Conservation (phyloP, 2,888 invertebrate genomes). For the Lasioglossum pauxillum region DNA sequence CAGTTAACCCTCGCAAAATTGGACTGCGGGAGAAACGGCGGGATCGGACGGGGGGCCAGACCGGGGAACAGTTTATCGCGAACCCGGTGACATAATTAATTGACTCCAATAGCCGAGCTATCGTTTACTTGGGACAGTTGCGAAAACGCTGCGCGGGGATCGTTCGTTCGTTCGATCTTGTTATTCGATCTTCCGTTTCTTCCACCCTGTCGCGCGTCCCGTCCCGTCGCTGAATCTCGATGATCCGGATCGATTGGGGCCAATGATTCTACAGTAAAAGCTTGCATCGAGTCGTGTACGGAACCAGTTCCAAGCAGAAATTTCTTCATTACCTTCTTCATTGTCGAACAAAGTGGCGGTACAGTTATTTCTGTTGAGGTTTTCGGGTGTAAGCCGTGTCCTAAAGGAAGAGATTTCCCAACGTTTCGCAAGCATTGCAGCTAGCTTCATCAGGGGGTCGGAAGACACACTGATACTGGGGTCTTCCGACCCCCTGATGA, state of each 20-base stretch:
- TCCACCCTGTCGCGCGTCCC: neutral
- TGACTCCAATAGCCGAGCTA: slow-evolving; percentile 36
- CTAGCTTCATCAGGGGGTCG: too few relatives aligned
- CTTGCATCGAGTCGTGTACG: neutral
- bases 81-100: slow-evolving; percentile 56
- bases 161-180: neutral
- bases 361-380: too few relatives aligned
- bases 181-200: neutral
- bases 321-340: neutral
- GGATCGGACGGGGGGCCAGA: slow-evolving; percentile 1
- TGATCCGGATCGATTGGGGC: neutral
- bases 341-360: neutral
- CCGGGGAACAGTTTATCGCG: slow-evolving; percentile 46
- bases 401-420: too few relatives aligned
- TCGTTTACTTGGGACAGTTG: slow-evolving; percentile 21
- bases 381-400: too few relatives aligned
- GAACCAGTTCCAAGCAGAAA: neutral
- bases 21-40: slow-evolving; percentile 32
- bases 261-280: neutral
- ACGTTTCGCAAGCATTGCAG: too few relatives aligned
- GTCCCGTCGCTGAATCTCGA: neutral
- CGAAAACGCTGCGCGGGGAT: neutral
- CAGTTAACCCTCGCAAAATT: slow-evolving; percentile 61
- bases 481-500: too few relatives aligned
- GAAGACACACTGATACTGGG: too few relatives aligned